Percentiles rank a stretch among this genome's conserved stretches.
phyloP scores from a whole-genome alignment of 30 jellyfish, hydroid and myxozoan species.

The Chrysaora quinquecirrha region DNA sequence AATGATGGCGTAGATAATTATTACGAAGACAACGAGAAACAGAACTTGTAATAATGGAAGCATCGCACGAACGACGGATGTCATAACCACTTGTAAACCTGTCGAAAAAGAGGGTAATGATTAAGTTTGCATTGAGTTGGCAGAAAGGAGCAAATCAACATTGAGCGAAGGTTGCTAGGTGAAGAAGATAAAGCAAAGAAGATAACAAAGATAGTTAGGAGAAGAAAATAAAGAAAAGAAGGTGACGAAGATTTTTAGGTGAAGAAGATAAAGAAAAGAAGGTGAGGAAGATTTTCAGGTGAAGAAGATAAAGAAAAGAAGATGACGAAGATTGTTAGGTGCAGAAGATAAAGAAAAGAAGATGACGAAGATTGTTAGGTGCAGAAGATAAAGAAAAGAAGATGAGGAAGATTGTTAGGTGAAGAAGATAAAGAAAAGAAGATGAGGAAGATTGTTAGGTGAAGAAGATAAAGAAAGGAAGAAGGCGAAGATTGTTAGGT shows the following conservation, averaged over 20 bases:
- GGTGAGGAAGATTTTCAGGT: not conserved
- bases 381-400: no score
- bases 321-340: not conserved
- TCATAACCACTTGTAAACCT: conserved; percentile 99
- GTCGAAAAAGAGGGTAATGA: not conserved
- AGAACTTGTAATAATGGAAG: conserved; percentile 91
- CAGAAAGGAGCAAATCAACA: not conserved
- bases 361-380: no score
- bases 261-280: not conserved
- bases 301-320: not conserved
- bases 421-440: no score
- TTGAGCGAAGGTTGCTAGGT: not conserved
- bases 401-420: no score
- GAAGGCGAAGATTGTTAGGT: no score
- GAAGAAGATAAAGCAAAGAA: not conserved
- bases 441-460: no score
- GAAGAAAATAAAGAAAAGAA: not conserved
- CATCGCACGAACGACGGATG: conserved; percentile 96
- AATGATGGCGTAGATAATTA: conserved; percentile 86
- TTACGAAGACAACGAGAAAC: conserved; percentile 83
- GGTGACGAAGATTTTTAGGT: not conserved
- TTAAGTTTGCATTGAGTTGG: not conserved
- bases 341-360: not conserved
- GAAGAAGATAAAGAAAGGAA: no score
- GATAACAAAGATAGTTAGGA: not conserved